A percentile compares a stretch with the other conserved stretches of the same genome.
These are phyloP conservation scores for Drosophila arawakana DNA, from an alignment of 1,140 invertebrate species.

Conservation along the genomic window DNA sequence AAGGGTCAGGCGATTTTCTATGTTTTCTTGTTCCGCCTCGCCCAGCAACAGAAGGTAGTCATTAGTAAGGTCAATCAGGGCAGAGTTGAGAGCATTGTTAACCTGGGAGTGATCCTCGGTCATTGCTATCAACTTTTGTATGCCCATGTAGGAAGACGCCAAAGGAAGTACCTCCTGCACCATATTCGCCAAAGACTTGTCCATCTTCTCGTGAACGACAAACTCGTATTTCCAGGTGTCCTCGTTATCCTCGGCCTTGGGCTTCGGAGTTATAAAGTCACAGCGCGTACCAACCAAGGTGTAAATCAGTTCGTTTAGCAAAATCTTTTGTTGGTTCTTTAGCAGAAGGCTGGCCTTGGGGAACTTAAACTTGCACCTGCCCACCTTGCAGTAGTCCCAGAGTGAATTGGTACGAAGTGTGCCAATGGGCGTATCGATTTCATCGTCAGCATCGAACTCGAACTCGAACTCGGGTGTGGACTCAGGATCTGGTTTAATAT, in stretches of 20 bases:
- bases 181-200: conserved; percentile 90
- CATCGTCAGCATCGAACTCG: too few relatives aligned
- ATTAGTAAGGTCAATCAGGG: conserved; percentile 91
- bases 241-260: not conserved
- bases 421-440: not conserved
- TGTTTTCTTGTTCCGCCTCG: conserved; percentile 90
- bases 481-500: too few relatives aligned
- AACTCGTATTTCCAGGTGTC: conserved; percentile 32
- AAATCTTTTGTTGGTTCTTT: not conserved
- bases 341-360: not conserved
- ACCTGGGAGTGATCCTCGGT: conserved; percentile 92
- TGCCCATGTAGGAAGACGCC: conserved; percentile 94
- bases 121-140: conserved; percentile 93
- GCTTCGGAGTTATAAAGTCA: not conserved
- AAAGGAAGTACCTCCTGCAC: conserved; percentile 93
- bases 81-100: conserved; percentile 94
- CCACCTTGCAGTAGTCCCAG: not conserved
- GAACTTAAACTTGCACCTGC: not conserved
- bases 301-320: not conserved
- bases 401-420: not conserved
- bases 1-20: conserved; percentile 89
- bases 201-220: conserved; percentile 85
- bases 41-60: conserved; percentile 92
- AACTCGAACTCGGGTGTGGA: too few relatives aligned
- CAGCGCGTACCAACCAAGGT: not conserved